Evolutionary conservation across 1,140 invertebrate genomes (phyloP), one percentile per base, ranked within the genome.

Genomic region (Solen grandis): DNA sequence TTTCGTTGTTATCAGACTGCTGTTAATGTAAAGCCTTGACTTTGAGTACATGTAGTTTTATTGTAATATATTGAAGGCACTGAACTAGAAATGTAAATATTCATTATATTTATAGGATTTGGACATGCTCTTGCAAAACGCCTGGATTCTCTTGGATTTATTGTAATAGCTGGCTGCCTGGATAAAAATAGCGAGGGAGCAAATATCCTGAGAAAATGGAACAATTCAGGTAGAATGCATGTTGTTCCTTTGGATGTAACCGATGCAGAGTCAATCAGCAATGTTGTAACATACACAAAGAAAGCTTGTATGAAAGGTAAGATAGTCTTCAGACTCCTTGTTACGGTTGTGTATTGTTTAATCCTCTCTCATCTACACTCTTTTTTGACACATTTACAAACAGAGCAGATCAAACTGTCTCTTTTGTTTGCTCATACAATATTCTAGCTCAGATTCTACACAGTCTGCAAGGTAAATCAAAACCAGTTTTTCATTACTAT

Each of bases 161-260:
- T 88, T 62, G 93, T 93, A 1, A 93, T 86, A 79, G 96, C 96
- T 33, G 94, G 95, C 3, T 95, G 96, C 88, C 93, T 96, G 27
- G 85, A 93, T 19, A 90, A 91, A 0, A 89, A 93, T 14, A 86
- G 91, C 3, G 86, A 88, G 27, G 93, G 92, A 1, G 91, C 92
- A 0, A 65, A 81, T 38, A 68, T 77, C 13, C 86, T 93, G 22
- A 80, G 75, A 33, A 60, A 78, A 55, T 77, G 78, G 33, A 76
- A 74, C 59, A 77, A 87, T 33, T 82, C 88, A 8, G 36, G 79
- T 89, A 73, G 87, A 5, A 65, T 93, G 10, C 85, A 88, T 74
- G 74, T 88, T 19, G 69, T 88, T 19, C 73, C 59, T 16, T 38
- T 86, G n/a, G 82, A 88, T 76, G 76, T 88, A 5, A 82, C 78